Percentiles rank a stretch among this genome's conserved stretches.
Conservation (phyloP, 64 coral and sea anemone species). For the Anthopleura sola region DNA sequence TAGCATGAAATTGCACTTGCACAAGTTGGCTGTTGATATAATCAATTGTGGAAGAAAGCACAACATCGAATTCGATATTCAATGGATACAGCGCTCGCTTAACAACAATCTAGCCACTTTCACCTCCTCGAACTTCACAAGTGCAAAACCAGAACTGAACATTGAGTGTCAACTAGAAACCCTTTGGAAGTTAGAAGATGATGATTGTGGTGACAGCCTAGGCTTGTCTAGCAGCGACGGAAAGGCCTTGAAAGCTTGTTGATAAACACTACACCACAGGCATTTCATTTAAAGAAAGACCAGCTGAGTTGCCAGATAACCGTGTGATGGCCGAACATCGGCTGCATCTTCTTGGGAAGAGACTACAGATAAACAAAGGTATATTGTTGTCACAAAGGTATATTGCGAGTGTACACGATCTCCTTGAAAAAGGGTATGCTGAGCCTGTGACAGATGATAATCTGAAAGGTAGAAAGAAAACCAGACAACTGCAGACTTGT, state of each 20-base stretch:
- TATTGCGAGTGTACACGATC: neutral
- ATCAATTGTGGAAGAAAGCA: no score
- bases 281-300: conserved; percentile 48
- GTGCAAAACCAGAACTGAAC: conserved; percentile 18
- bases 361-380: conserved; percentile 1
- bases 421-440: conserved; percentile 26
- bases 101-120: conserved; percentile 22
- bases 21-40: no score
- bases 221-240: conserved; percentile 26
- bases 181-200: conserved; percentile 41
- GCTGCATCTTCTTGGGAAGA: conserved; percentile 38
- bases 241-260: conserved; percentile 41
- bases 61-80: no score
- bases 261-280: conserved; percentile 47
- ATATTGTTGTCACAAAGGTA: neutral
- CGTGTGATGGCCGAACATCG: conserved; percentile 40
- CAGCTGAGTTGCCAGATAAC: conserved; percentile 47
- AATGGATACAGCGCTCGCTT: no score
- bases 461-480: neutral
- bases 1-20: no score
- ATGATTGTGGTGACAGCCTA: conserved; percentile 22
- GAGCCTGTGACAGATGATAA: conserved; percentile 12
- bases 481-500: conserved; percentile 45
- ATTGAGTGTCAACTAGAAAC: conserved; percentile 38
- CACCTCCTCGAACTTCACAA: neutral